These are phyloP conservation scores for Amaurobius ferox DNA, from an alignment of 2,888 invertebrate species.

Conservation along the genomic window DNA sequence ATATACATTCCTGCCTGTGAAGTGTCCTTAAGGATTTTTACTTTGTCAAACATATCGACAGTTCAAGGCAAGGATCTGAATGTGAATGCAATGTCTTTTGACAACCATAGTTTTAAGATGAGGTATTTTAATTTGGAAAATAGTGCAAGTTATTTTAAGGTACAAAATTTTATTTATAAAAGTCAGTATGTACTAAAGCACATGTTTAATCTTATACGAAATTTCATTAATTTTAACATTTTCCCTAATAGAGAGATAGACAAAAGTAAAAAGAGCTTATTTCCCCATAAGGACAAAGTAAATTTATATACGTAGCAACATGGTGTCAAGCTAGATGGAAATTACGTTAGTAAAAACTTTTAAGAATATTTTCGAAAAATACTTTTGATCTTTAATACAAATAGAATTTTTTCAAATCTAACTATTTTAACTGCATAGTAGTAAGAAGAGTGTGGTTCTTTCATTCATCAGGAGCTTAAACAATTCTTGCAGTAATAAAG, in stretches of 20 bases:
- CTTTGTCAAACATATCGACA: constrained; percentile 22
- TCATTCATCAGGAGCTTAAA: constrained; percentile 1
- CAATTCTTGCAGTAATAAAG: background rate
- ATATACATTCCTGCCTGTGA: constrained; percentile 36
- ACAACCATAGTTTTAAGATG: too few species aligned
- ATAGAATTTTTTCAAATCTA: background rate
- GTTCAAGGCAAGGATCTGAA: constrained; percentile 35
- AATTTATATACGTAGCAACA: background rate
- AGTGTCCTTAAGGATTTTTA: constrained; percentile 57
- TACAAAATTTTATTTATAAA: too few species aligned
- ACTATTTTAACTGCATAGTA: background rate
- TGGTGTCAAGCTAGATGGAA: background rate
- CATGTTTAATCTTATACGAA: too few species aligned
- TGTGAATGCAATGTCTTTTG: too few species aligned
- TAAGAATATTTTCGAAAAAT: background rate
- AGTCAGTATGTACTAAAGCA: too few species aligned
- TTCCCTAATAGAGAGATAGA: background rate
- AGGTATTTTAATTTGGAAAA: too few species aligned
- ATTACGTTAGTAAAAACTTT: background rate
- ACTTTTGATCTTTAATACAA: background rate
- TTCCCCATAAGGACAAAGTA: background rate
- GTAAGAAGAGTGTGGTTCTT: background rate
- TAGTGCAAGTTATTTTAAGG: too few species aligned
- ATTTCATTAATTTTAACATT: background rate
- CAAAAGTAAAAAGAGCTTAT: background rate